Conservation (phyloP, 2,113 vertebrate species). For the Mormyrus lacerda region DNA sequence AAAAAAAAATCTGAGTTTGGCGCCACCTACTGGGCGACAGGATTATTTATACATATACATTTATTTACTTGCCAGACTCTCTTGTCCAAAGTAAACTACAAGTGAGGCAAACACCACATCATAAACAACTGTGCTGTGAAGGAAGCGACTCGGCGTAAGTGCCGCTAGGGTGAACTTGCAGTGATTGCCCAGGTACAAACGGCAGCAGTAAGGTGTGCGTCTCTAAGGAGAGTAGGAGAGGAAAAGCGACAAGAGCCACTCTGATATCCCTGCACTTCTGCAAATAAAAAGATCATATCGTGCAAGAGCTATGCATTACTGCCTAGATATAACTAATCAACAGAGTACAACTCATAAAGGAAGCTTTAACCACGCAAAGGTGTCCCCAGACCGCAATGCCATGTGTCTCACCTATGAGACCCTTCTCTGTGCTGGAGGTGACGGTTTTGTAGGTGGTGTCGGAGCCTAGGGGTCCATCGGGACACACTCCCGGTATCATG, state of each 20-base stretch:
- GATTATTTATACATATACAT: not conserved
- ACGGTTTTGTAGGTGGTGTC: conserved; percentile 85
- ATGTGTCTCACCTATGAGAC: conserved; percentile 80
- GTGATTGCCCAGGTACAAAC: not conserved
- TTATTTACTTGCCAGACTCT: not conserved
- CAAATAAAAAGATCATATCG: not conserved
- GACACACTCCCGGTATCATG: conserved; percentile 51
- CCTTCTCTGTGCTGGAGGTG: conserved; percentile 91
- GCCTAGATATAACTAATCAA: not conserved
- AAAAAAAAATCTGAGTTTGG: not conserved
- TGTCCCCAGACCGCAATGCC: not conserved
- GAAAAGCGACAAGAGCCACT: not conserved
- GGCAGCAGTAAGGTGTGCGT: not conserved
- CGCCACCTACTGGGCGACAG: not conserved
- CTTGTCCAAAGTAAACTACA: not conserved
- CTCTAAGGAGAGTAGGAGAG: not conserved
- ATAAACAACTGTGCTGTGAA: not conserved
- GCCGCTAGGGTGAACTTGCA: not conserved
- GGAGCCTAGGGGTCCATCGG: conserved; percentile 55
- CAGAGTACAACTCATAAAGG: not conserved
- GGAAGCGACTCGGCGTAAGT: not conserved
- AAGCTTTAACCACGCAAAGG: not conserved
- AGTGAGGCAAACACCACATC: not conserved
- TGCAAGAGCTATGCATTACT: not conserved
- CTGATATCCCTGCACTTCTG: not conserved